A percentile compares a stretch with the other conserved stretches of the same genome.
phyloP scores from a whole-genome alignment of 2,113 vertebrate genomes.

The Muntiacus reevesi region DNA sequence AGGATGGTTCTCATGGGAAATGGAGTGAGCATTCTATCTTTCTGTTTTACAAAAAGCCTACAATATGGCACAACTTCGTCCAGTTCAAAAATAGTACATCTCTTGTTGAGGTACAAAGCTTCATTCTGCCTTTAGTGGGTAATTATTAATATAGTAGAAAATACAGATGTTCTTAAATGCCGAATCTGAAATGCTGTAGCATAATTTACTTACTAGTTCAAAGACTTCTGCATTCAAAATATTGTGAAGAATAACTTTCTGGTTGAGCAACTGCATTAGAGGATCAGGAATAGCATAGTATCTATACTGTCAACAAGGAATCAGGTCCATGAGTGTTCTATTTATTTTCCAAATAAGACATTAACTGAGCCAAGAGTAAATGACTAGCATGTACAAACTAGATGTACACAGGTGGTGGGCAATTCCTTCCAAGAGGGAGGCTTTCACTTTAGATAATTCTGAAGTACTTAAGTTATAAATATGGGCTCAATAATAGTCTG shows the following conservation, averaged over 20 bases:
- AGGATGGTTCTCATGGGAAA: conserved; percentile 52
- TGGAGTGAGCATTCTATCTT: conserved; percentile 14
- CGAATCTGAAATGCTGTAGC: conserved; percentile 41
- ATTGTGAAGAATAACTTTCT: conserved; percentile 40
- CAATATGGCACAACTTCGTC: background rate
- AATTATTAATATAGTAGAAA: conserved; percentile 65
- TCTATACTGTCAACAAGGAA: background rate
- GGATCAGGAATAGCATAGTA: background rate
- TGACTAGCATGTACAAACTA: background rate
- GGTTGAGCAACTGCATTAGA: conserved; percentile 27
- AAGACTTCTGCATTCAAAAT: conserved; percentile 48
- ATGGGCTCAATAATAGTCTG: conserved; percentile 57
- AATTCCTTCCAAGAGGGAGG: conserved; percentile 9
- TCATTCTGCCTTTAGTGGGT: conserved; percentile 41
- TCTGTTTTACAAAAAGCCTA: conserved; percentile 53
- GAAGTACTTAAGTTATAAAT: conserved; percentile 61
- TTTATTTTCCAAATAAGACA: background rate
- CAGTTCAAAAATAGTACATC: conserved; percentile 38
- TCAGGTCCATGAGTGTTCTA: background rate
- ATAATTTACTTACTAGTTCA: conserved; percentile 59
- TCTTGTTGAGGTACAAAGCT: conserved; percentile 61
- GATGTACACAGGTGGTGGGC: background rate
- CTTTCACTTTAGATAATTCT: conserved; percentile 61
- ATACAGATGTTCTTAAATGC: conserved; percentile 54
- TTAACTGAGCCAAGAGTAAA: background rate